Percentiles rank a stretch among this genome's conserved stretches.
Conservation (phyloP, 2,797 vertebrate genomes). For the Phataginus tricuspis region DNA sequence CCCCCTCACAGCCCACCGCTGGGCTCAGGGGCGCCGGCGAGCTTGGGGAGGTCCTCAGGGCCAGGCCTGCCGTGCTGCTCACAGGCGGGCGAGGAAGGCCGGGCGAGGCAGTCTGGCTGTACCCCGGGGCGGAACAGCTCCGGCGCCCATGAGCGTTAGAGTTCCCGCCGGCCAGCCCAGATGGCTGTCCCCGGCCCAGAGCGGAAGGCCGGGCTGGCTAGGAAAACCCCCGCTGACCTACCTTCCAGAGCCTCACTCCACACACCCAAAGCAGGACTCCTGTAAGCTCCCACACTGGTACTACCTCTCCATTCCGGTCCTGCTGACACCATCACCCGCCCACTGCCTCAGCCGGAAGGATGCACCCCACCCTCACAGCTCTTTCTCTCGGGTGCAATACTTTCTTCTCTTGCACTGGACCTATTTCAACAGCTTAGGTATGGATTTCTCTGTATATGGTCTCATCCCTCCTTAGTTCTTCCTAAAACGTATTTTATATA, state of each 20-base stretch:
- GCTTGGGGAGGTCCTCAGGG: neutral
- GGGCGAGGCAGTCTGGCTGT: neutral
- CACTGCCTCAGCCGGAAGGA: neutral
- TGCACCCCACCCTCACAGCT: neutral
- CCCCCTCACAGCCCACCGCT: fast-evolving
- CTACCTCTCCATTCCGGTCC: neutral
- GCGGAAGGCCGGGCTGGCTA: neutral
- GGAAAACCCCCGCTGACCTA: neutral
- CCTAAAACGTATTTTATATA: neutral
- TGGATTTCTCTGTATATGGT: neutral
- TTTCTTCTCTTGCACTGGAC: neutral
- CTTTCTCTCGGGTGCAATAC: neutral
- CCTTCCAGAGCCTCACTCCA: neutral
- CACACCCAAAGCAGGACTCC: neutral
- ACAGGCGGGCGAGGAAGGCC: fast-evolving
- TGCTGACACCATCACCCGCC: neutral
- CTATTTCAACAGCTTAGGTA: neutral
- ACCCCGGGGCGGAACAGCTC: neutral
- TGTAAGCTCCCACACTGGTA: neutral
- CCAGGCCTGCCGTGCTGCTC: neutral
- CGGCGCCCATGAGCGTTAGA: too few species aligned
- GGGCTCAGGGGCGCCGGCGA: neutral
- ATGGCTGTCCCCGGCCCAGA: too few species aligned
- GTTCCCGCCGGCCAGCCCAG: neutral
- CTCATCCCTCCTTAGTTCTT: neutral